Evolutionary conservation across 1,140 invertebrate genomes (phyloP).

Genomic region (Drosophila biarmipes): DNA sequence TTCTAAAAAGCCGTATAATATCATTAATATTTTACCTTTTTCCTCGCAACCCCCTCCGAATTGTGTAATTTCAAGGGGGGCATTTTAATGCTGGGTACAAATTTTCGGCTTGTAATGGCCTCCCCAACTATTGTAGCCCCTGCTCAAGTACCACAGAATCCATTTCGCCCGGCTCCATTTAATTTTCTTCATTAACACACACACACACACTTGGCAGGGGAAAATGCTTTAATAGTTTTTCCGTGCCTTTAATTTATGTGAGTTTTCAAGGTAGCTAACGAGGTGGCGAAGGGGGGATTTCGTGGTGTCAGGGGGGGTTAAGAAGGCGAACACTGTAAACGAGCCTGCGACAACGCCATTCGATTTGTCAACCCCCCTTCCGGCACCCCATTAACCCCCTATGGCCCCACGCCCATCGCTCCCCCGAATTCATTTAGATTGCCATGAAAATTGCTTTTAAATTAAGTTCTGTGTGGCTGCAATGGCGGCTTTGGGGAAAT

Average conservation of each 20-base stretch:
- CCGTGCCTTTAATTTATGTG: constrained; percentile 80
- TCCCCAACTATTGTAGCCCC: constrained; percentile 14
- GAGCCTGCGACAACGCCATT: constrained; percentile 19
- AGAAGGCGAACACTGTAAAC: constrained; percentile 44
- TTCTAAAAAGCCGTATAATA: no score
- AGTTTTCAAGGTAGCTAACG: constrained; percentile 60
- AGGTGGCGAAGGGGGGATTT: neutral
- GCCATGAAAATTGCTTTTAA: constrained; percentile 78
- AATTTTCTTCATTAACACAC: constrained; percentile 73
- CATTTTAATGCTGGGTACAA: constrained; percentile 9
- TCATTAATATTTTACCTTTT: neutral
- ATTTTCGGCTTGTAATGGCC: constrained; percentile 16
- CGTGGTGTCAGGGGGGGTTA: neutral
- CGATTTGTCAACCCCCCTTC: constrained; percentile 17
- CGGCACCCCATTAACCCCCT: no score
- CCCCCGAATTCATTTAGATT: constrained; percentile 32
- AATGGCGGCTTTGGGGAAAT: constrained; percentile 26
- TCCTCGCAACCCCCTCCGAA: neutral
- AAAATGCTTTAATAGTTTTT: constrained; percentile 79
- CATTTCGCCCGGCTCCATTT: constrained; percentile 24
- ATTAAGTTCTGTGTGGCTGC: constrained; percentile 58
- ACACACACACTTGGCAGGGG: constrained; percentile 33
- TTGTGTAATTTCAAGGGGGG: neutral
- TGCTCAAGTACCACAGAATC: constrained; percentile 6
- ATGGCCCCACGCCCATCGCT: neutral